A percentile compares a stretch with the other conserved stretches of the same genome.
Evolutionary conservation across 2,888 invertebrate species (phyloP).

Genomic region (Erebia ligea): DNA sequence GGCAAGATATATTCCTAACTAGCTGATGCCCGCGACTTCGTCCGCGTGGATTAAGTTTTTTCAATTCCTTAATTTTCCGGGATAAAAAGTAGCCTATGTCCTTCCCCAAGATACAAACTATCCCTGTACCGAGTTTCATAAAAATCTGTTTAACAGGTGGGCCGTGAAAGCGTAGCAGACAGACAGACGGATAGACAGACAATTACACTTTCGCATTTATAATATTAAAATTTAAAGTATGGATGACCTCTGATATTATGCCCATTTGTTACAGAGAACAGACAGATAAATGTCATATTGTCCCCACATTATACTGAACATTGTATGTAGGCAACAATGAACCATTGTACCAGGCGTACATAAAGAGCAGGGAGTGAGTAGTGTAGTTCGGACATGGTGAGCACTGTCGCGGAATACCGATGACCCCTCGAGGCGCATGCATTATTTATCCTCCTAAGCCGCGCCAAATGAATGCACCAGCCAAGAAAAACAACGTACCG

Average conservation of each 20-base stretch:
- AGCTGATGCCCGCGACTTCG: too few species aligned
- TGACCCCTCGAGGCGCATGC: constrained; percentile 72
- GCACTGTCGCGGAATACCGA: constrained; percentile 70
- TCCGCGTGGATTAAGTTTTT: too few species aligned
- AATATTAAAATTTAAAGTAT: too few species aligned
- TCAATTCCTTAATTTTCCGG: too few species aligned
- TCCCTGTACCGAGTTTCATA: too few species aligned
- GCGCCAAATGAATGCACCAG: constrained; percentile 77
- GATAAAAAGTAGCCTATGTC: too few species aligned
- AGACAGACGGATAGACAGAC: too few species aligned
- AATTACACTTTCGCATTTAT: too few species aligned
- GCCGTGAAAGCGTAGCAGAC: too few species aligned
- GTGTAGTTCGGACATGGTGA: constrained; percentile 47
- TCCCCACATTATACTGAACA: neutral
- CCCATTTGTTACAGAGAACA: neutral
- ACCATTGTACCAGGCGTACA: constrained; percentile 38
- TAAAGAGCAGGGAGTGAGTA: constrained; percentile 25
- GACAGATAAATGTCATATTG: constrained; percentile 1
- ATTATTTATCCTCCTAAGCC: constrained; percentile 79
- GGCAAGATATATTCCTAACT: too few species aligned
- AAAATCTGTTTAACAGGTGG: too few species aligned
- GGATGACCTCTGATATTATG: neutral
- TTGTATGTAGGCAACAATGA: constrained; percentile 32
- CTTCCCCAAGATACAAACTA: too few species aligned
- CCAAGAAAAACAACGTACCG: constrained; percentile 66